Base-by-base conservation (phyloP, 2,113 vertebrate genomes). In the Hypocryptadius cinnamomeus region DNA sequence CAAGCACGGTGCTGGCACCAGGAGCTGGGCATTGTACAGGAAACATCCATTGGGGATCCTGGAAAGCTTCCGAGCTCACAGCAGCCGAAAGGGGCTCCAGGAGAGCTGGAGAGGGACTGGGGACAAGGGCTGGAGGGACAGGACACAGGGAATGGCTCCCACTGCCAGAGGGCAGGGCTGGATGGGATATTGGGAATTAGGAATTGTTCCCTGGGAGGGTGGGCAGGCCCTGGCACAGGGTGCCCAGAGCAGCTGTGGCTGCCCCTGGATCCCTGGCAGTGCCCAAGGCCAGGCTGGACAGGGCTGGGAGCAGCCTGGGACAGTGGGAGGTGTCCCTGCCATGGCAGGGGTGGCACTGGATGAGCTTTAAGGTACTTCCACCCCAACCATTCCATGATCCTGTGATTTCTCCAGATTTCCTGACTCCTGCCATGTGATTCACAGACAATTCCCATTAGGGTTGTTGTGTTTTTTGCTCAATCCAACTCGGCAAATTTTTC, bases 1-100 rank as follows among this genome's bases (percentile, higher is more conserved):
- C 0, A 2, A 39, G 40, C 57, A 4, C 6, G 1, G 4, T 28
- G 35, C 25, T 5, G 47, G 27, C 35, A 45, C 13, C 56, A 9
- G 24, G n/a, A 40, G 56, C 78, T 24, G 51, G 11, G 42, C 17
- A 22, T 15, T 9, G 64, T 8, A 5, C 21, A 37, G 50, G 45
- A 69, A 69, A 71, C 9, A 1, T 14, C 24, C 22, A 9, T 20
- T 6, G 39, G 5, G 61, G 18, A 25, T 53, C 22, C 56, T 31
- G 60, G 80, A 39, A 61, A 61, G 13, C 11, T 77, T 35, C 54
- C 15, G 11, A 17, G 35, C 28, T 51, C 53, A 25, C 54, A 51
- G 30, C 21, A 40, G 14, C 25, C 13, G 1, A 17, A 47, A 82
- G 40, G 40, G 12, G 30, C 40, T 61, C 54, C 47, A 54, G 31